Conservation (phyloP, 2,888 invertebrate species). For the Periphyllus acericola region DNA sequence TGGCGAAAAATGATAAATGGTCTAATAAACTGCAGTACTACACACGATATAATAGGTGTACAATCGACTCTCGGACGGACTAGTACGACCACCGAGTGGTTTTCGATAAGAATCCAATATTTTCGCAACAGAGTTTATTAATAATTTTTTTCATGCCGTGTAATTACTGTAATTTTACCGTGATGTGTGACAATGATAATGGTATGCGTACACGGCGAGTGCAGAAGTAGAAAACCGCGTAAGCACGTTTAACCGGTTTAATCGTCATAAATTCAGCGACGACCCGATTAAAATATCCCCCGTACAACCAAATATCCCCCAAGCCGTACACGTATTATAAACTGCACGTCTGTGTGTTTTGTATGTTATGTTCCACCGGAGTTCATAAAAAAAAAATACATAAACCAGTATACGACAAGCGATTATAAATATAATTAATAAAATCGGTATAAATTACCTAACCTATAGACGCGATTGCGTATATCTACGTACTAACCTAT, state of each 20-base stretch:
- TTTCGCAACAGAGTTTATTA: conserved; percentile 16
- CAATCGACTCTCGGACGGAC: too few relatives aligned
- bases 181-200: not conserved
- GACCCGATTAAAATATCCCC: conserved; percentile 19
- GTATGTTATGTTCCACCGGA: not conserved
- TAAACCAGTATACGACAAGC: conserved; percentile 5
- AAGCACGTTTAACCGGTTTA: conserved; percentile 44
- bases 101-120: not conserved
- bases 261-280: conserved; percentile 14
- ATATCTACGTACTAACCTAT: not conserved
- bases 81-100: not conserved
- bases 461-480: not conserved
- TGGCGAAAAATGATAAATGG: not conserved
- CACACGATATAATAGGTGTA: not conserved
- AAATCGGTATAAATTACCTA: conserved; percentile 28
- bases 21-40: conserved; percentile 13
- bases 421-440: conserved; percentile 25
- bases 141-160: not conserved
- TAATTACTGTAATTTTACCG: conserved; percentile 8
- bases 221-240: not conserved
- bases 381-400: not conserved
- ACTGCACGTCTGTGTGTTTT: not conserved
- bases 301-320: too few relatives aligned
- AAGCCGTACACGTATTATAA: not conserved
- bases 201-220: not conserved